Evolutionary conservation across 2,113 vertebrate genomes (phyloP).

Genomic region (Spilogale gracilis): DNA sequence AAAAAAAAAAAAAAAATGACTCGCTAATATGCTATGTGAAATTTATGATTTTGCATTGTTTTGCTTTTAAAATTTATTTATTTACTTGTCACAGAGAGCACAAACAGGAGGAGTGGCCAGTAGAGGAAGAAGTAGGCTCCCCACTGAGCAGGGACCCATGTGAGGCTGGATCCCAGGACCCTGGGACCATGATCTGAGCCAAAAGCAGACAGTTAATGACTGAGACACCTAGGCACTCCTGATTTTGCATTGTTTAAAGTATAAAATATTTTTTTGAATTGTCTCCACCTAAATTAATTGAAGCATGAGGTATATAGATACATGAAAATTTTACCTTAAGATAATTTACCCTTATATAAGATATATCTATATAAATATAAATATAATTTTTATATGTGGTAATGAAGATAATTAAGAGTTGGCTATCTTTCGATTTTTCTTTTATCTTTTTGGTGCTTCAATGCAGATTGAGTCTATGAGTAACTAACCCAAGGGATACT

Average conservation of each 20-base stretch:
- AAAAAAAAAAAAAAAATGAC: background rate
- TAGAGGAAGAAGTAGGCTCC: too few relatives aligned
- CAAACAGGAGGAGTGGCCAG: too few relatives aligned
- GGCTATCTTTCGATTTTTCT: background rate
- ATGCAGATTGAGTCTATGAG: background rate
- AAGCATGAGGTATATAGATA: background rate
- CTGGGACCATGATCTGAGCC: too few relatives aligned
- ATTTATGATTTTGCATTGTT: background rate
- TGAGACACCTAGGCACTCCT: background rate
- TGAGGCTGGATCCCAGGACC: too few relatives aligned
- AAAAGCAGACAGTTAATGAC: too few relatives aligned
- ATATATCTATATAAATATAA: background rate
- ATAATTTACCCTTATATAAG: background rate
- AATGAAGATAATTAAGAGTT: background rate
- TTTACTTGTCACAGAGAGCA: too few relatives aligned
- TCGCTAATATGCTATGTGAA: background rate
- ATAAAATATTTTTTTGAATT: background rate
- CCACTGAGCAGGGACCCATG: too few relatives aligned
- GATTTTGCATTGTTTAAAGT: background rate
- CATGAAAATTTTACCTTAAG: background rate
- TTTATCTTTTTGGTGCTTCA: background rate
- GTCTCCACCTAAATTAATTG: background rate
- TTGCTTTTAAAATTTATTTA: background rate
- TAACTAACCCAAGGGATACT: slow-evolving; percentile 3
- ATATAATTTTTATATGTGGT: background rate